Conservation (phyloP, 2,888 invertebrate genomes). For the Acronicta psi region DNA sequence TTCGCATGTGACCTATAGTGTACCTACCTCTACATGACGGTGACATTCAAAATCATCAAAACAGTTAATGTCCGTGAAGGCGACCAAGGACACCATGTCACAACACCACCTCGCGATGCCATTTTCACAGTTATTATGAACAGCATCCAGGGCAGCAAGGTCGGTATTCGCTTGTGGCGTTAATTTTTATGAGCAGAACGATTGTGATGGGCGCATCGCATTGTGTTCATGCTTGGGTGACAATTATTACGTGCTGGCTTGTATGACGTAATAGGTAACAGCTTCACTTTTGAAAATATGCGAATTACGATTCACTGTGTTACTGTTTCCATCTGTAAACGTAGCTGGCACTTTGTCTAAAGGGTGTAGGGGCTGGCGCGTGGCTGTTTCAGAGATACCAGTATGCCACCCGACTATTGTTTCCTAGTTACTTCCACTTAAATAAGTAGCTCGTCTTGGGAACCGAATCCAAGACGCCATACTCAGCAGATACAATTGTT, state of each 20-base stretch:
- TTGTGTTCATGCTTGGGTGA: conserved; percentile 77
- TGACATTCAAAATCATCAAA: conserved; percentile 54
- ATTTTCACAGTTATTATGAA: conserved; percentile 28
- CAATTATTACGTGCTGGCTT: conserved; percentile 58
- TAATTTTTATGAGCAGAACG: conserved; percentile 38
- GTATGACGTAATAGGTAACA: conserved; percentile 41
- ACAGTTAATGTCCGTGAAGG: conserved; percentile 64
- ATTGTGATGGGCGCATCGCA: conserved; percentile 56
- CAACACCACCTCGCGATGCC: conserved; percentile 18
- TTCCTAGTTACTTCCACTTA: no score
- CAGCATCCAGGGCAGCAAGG: conserved; percentile 32
- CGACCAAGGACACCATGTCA: conserved; percentile 61
- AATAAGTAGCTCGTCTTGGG: no score
- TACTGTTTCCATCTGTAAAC: background rate
- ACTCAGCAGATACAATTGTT: no score
- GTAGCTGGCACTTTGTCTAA: no score
- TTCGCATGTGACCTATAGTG: background rate
- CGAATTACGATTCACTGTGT: conserved; percentile 2
- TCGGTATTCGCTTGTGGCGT: conserved; percentile 35
- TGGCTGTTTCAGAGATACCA: no score
- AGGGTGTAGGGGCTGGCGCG: no score
- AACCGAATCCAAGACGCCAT: no score
- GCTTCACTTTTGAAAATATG: conserved; percentile 19
- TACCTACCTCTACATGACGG: no score
- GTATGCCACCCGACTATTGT: no score